Evolutionary conservation across 2,888 invertebrate genomes (phyloP), one percentile per base, ranked within the genome.

Genomic region (Drosophila anomelani): DNA sequence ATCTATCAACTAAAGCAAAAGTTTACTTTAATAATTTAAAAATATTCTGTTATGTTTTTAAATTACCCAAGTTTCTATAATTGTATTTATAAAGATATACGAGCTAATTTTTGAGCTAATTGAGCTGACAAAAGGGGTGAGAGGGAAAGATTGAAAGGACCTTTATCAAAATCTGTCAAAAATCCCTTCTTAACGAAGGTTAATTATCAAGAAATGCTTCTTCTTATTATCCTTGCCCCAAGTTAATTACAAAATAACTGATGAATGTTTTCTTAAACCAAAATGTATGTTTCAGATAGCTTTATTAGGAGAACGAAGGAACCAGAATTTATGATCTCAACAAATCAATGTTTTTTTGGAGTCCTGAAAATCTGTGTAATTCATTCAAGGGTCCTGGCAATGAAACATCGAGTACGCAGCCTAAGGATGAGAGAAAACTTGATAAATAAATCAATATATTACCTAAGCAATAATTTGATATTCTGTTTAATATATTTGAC

Each of bases 311-410:
- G n/a, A 23, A 15, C 8, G 32, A 53, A 20, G 20, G 13, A 5
- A 9, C 44, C 1, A 13, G 6, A 26, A 23, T 55, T 70, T 55
- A 41, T 47, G 56, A 69, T 26, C 34, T 55, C 44, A 39, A 69
- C 47, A 67, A 47, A 67, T 47, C 67, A 47, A 17, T 15, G 8
- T 23, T 41, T 47, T 47, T 34, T 20, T 7, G 49, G 13, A 20
- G 51, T 34, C 51, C 9, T 17, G 32, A 23, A 46, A 46, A 26
- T 54, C 36, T 34, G 10, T 54, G 36, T 20, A 29, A 34, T 69
- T 39, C 17, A 12, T 58, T 64, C 49, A 55, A 66, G 55, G 55
- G 64, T 47, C 66, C 20, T 23, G 39, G 38, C 67, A 38, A 44
- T 53, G 38, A 23, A 67, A 67, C 41, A 32, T 34, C n/a, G 17